Evolutionary conservation across 2,797 vertebrate genomes (phyloP), one percentile per base, ranked within the genome.

Genomic region (Taenioides sp.): DNA sequence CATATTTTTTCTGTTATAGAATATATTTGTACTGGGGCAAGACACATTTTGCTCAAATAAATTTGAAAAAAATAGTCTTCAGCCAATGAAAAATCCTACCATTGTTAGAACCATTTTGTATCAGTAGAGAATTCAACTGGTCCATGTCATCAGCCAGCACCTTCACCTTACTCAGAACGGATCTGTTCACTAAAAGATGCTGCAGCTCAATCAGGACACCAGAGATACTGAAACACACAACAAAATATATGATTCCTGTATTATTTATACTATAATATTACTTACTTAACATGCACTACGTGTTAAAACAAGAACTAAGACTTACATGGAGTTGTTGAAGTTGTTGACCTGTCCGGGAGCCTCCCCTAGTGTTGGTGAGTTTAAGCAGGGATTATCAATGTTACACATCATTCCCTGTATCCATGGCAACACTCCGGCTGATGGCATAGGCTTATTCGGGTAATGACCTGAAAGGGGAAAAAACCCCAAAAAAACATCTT

Each of bases 371-470:
- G 97, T 98, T 0, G 97, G 95, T 20, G 94, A 93, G 75, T 88
- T 94, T 83, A 95, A 89, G 81, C 97, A 98, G 10, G 96, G 97
- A 78, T 99, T 99, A 78, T 99, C 92, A 70, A 97, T 92, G 70
- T 97, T 98, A 81, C 98, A 99, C 70, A 99, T 90, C 88, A 99
- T 96, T 47, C 98, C 96, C 86, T 99, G 98, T 79, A 99, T 75
- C 97, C 97, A 99, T 2, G 97, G 97, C 83, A 99, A 92, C 16
- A 97, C 88, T 59, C 98, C 98, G 17, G 97, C 97, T 0, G 98
- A 99, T 17, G 98, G 97, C 97, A 99, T 96, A 74, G 97, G 96
- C 93, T 99, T 99, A 86, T 98, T 99, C 77, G 95, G 97, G 87
- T 98, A 99, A 86, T 99, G 96, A 87, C 97, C 98, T 75, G 72